These are phyloP conservation scores for Tyrophagus putrescentiae DNA, from an alignment of 1,140 invertebrate species.

Conservation along the genomic window DNA sequence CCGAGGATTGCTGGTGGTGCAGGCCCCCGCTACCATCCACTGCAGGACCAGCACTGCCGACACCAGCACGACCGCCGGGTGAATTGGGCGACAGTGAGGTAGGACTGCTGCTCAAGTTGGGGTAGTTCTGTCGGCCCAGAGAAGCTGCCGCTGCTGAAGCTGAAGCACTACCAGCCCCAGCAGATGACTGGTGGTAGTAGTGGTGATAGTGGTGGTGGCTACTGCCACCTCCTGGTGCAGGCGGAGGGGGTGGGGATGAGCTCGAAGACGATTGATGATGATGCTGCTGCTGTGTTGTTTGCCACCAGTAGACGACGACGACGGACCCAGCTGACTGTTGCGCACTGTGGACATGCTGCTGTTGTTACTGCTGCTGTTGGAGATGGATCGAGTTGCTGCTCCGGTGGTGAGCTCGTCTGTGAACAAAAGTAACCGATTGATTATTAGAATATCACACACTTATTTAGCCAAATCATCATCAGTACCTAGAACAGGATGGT, in stretches of 20 bases:
- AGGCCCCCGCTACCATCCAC: too few species aligned
- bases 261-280: background rate
- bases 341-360: slow-evolving; percentile 5
- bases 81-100: slow-evolving; percentile 12
- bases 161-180: background rate
- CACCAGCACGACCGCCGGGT: too few species aligned
- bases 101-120: slow-evolving; percentile 13
- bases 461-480: background rate
- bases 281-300: background rate
- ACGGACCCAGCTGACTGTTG: background rate
- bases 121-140: slow-evolving; percentile 5
- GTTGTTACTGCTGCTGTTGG: slow-evolving; percentile 4
- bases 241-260: background rate
- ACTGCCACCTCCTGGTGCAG: too few species aligned
- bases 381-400: background rate
- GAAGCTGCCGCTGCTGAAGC: background rate
- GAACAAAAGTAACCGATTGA: slow-evolving; percentile 1
- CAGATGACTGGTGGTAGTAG: background rate
- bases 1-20: slow-evolving; percentile 13
- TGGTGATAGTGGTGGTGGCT: slow-evolving; percentile 5
- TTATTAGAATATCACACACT: background rate
- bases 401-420: too few species aligned
- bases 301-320: background rate
- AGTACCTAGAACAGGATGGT: background rate
- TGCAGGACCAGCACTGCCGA: too few species aligned